A percentile compares a stretch with the other conserved stretches of the same genome.
phyloP scores from a whole-genome alignment of 2,113 vertebrate species.

The Nannobrachium achirus region DNA sequence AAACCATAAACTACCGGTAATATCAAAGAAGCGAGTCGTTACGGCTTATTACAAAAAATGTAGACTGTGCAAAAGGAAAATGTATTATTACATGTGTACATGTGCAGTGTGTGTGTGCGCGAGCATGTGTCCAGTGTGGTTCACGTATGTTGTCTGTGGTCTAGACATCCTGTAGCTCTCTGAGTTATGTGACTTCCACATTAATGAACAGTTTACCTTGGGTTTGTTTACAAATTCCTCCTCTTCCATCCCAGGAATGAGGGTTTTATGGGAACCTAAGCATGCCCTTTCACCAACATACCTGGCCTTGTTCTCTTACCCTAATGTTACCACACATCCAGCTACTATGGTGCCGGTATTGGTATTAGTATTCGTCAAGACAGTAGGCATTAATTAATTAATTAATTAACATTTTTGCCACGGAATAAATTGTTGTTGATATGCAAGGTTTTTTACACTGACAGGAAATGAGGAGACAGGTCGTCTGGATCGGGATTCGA shows the following conservation, averaged over 20 bases:
- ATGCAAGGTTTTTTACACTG: no score
- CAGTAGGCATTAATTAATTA: no score
- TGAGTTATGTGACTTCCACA: not conserved
- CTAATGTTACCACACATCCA: not conserved
- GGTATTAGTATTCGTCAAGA: no score
- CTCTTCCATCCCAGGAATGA: not conserved
- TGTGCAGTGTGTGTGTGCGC: not conserved
- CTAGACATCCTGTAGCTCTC: conserved; percentile 50
- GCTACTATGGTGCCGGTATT: not conserved
- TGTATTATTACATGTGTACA: conserved; percentile 16
- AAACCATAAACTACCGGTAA: conserved; percentile 36
- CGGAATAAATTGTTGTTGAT: no score
- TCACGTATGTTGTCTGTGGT: conserved; percentile 51
- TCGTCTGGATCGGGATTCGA: no score
- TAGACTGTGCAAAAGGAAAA: conserved; percentile 32
- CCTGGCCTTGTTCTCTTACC: not conserved
- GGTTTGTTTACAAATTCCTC: not conserved
- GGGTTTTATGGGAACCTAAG: not conserved
- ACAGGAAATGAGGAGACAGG: no score
- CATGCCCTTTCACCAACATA: conserved; percentile 1
- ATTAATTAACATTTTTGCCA: no score
- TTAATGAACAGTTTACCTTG: conserved; percentile 17
- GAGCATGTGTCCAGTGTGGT: conserved; percentile 27
- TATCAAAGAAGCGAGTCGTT: conserved; percentile 56
- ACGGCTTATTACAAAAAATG: conserved; percentile 54